These are phyloP conservation scores for Unio delphinus DNA, from an alignment of 2,888 invertebrate species.

Conservation along the genomic window DNA sequence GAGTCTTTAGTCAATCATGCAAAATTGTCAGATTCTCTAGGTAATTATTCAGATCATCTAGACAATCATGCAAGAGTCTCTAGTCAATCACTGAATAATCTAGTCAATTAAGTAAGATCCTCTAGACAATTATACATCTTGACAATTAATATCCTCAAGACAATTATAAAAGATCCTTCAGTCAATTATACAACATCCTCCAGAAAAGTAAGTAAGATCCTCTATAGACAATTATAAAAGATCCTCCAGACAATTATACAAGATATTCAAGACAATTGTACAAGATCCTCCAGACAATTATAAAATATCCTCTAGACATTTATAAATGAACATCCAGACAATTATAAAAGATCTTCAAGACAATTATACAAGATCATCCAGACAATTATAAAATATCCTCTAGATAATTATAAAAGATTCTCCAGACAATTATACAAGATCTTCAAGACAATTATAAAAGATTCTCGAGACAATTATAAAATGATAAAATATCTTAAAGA, in stretches of 20 bases:
- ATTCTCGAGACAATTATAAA: not conserved
- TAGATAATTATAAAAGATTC: not conserved
- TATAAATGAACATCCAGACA: not conserved
- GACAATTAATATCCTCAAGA: not conserved
- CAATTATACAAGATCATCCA: not conserved
- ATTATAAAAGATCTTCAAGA: too few relatives aligned
- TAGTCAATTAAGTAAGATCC: too few relatives aligned
- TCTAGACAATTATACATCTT: not conserved
- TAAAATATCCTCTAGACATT: constrained; percentile 5
- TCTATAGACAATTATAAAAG: constrained; percentile 1
- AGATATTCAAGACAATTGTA: too few relatives aligned
- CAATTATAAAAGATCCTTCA: not conserved
- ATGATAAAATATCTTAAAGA: not conserved
- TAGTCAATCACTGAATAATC: too few relatives aligned
- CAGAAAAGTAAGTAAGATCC: constrained; percentile 2
- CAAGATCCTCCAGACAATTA: too few relatives aligned
- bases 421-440: not conserved
- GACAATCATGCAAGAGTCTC: too few relatives aligned
- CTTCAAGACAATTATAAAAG: constrained; percentile 1
- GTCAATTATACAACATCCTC: not conserved
- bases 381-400: constrained; percentile 3
- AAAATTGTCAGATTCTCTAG: too few relatives aligned
- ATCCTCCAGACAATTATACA: not conserved
- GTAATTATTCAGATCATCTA: too few relatives aligned
- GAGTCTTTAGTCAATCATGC: too few relatives aligned